These are phyloP conservation scores for Zeus faber DNA, from an alignment of 2,113 vertebrate genomes.

Conservation along the genomic window DNA sequence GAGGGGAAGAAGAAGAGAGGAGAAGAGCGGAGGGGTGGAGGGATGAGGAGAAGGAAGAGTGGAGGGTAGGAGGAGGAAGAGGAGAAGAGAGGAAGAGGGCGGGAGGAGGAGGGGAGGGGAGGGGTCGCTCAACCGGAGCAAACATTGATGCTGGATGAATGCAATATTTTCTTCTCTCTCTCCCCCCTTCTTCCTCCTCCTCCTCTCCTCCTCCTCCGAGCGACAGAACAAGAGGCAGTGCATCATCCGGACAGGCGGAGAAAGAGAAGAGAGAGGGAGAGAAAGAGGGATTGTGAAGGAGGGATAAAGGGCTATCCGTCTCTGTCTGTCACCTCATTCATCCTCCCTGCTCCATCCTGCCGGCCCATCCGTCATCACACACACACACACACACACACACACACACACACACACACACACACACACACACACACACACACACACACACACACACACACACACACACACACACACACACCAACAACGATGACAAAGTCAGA, in stretches of 20 bases:
- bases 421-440: conserved; percentile 8
- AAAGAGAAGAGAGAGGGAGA: conserved; percentile 74
- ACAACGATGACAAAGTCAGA: not conserved
- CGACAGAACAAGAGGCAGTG: conserved; percentile 91
- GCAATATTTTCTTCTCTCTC: conserved; percentile 61
- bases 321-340: conserved; percentile 96
- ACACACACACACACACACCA: not conserved
- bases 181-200: conserved; percentile 42
- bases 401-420: conserved; percentile 18
- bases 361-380: conserved; percentile 88
- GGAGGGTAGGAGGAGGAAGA: not conserved
- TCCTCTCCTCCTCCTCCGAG: conserved; percentile 53
- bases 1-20: not conserved
- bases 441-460: not conserved
- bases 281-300: conserved; percentile 89
- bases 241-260: conserved; percentile 96
- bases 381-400: conserved; percentile 79
- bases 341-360: conserved; percentile 86
- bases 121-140: conserved; percentile 33
- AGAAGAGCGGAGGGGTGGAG: not conserved
- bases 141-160: conserved; percentile 67
- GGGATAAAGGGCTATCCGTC: conserved; percentile 95
- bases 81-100: conserved; percentile 7
- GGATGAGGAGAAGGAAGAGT: not conserved
- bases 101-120: conserved; percentile 10